Conservation (phyloP, 2,113 vertebrate genomes). For the Cebus imitator region DNA sequence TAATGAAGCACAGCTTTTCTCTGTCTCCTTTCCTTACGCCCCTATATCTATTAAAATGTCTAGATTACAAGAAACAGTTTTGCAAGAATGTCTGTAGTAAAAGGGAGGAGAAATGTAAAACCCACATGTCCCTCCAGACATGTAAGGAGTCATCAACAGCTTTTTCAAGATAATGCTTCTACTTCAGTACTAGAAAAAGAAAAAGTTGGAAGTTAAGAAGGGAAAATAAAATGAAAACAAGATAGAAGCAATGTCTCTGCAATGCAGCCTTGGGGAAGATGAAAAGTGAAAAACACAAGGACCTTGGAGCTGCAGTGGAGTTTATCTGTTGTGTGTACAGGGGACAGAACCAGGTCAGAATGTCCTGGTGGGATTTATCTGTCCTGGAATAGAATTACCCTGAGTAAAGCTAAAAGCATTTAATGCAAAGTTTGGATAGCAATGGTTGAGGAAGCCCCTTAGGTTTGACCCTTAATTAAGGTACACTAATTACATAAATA, state of each 20-base stretch:
- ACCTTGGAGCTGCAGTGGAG: background rate
- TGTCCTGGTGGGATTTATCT: slow-evolving; percentile 41
- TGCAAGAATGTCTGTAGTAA: background rate
- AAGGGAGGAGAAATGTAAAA: background rate
- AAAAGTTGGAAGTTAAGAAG: background rate
- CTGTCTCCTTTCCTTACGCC: background rate
- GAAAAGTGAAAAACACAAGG: slow-evolving; percentile 31
- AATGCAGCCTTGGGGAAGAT: background rate
- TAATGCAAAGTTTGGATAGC: background rate
- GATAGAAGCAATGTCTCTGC: background rate
- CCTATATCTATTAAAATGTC: background rate
- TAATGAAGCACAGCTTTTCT: background rate
- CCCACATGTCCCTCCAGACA: background rate
- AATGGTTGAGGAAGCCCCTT: slow-evolving; percentile 40
- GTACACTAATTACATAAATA: slow-evolving; percentile 71
- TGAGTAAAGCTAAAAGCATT: slow-evolving; percentile 21
- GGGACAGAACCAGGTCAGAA: slow-evolving; percentile 56
- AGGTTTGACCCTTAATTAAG: slow-evolving; percentile 70
- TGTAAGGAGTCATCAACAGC: background rate
- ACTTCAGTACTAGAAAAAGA: background rate
- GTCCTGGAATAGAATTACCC: slow-evolving; percentile 9
- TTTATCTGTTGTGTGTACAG: slow-evolving; percentile 8
- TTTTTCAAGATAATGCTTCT: background rate
- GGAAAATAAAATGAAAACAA: background rate
- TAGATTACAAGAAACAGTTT: background rate